These are phyloP conservation scores for Psittacula echo DNA, from an alignment of 2,797 vertebrate genomes.

Conservation along the genomic window DNA sequence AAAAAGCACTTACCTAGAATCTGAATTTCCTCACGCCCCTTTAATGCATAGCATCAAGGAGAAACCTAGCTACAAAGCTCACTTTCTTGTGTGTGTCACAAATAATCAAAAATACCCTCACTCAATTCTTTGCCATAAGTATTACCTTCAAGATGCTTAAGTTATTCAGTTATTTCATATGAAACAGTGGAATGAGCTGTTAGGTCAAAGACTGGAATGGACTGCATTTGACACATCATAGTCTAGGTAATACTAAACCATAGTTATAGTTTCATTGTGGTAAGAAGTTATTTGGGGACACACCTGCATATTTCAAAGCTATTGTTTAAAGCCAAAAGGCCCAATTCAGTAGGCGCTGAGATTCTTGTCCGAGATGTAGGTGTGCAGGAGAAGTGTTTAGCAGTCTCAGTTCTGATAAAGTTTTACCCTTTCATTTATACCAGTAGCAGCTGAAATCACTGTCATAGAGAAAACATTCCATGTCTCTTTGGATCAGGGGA, in stretches of 20 bases:
- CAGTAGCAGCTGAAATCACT: neutral
- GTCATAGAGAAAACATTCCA: neutral
- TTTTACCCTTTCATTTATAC: neutral
- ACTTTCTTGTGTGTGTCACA: neutral
- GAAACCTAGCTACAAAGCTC: neutral
- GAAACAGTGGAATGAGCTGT: neutral
- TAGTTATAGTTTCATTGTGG: neutral
- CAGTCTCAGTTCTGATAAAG: neutral
- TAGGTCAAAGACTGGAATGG: neutral
- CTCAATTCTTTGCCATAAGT: neutral
- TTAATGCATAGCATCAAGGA: neutral
- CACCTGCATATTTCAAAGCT: neutral
- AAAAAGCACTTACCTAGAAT: neutral
- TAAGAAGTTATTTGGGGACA: neutral
- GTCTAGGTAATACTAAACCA: neutral
- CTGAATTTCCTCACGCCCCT: neutral
- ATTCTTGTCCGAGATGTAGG: neutral
- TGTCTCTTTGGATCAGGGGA: neutral
- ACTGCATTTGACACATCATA: neutral
- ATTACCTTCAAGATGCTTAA: neutral
- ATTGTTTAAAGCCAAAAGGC: neutral
- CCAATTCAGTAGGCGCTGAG: neutral
- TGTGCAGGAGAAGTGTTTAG: neutral
- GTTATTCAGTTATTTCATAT: neutral
- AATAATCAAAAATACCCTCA: neutral